Conservation (phyloP, 2,797 vertebrate species). For the Pelochelys cantorii region DNA sequence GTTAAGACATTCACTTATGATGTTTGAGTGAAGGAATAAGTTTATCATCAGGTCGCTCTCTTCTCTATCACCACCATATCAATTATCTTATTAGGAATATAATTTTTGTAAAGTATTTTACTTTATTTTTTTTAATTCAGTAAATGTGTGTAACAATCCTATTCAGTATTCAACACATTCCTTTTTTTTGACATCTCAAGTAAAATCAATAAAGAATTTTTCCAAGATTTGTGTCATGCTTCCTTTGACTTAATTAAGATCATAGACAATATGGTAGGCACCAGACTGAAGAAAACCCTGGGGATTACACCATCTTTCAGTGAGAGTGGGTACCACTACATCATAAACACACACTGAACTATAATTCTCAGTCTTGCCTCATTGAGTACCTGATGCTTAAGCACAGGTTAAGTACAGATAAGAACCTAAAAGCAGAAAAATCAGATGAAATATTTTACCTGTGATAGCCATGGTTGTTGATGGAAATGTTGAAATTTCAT, state of each 20-base stretch:
- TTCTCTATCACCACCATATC: background rate
- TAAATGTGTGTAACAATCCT: background rate
- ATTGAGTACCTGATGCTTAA: background rate
- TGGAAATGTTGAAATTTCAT: background rate
- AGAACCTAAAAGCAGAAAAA: background rate
- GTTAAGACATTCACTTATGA: accelerated
- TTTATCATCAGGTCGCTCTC: background rate
- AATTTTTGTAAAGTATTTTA: background rate
- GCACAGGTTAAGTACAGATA: background rate
- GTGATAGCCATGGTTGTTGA: background rate
- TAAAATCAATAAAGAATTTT: background rate
- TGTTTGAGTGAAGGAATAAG: background rate
- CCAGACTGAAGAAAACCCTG: background rate
- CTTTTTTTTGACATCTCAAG: background rate
- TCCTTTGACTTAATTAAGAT: background rate
- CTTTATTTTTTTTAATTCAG: background rate
- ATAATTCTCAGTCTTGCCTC: background rate
- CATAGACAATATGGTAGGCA: background rate
- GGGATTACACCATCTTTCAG: background rate
- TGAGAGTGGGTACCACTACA: accelerated
- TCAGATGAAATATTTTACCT: background rate
- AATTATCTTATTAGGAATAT: background rate
- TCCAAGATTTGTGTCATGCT: background rate
- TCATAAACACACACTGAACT: background rate
- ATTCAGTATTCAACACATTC: background rate